phyloP scores from a whole-genome alignment of 2,113 vertebrate genomes.

The Percopsis transmontana region DNA sequence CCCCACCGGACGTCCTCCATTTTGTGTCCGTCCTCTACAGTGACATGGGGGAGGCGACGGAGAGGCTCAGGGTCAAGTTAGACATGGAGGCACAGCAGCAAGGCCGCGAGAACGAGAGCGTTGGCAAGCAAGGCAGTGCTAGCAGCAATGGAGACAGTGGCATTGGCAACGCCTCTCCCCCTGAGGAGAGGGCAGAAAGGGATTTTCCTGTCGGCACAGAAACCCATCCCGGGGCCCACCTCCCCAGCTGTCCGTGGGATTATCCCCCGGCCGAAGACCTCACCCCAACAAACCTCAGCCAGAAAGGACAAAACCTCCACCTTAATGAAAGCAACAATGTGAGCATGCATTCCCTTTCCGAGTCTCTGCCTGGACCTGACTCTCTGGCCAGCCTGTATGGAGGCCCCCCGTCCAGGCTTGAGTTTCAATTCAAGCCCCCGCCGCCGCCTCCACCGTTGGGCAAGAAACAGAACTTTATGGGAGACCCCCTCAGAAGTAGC shows the following conservation, averaged over 20 bases:
- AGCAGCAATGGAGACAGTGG: slow-evolving; percentile 94
- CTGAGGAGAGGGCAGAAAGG: slow-evolving; percentile 85
- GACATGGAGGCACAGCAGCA: slow-evolving; percentile 84
- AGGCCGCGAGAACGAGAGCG: slow-evolving; percentile 78
- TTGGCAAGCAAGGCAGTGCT: slow-evolving; percentile 75
- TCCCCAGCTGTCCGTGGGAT: slow-evolving; percentile 82
- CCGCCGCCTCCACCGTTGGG: slow-evolving; percentile 72
- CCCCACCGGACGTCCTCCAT: slow-evolving; percentile 87
- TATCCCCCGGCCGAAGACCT: slow-evolving; percentile 69
- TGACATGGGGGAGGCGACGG: slow-evolving; percentile 90
- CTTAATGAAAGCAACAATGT: slow-evolving; percentile 42
- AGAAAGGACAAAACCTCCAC: slow-evolving; percentile 58
- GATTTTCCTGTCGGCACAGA: slow-evolving; percentile 86
- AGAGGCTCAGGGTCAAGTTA: slow-evolving; percentile 85
- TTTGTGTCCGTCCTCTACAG: slow-evolving; percentile 91
- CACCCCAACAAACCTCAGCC: slow-evolving; percentile 67
- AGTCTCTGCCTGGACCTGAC: slow-evolving; percentile 70
- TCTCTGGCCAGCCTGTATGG: slow-evolving; percentile 66
- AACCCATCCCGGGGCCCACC: slow-evolving; percentile 74
- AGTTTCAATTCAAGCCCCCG: slow-evolving; percentile 79
- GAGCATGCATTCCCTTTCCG: slow-evolving; percentile 68
- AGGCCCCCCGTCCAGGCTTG: slow-evolving; percentile 78
- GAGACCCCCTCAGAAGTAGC: slow-evolving; percentile 59
- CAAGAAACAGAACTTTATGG: slow-evolving; percentile 66
- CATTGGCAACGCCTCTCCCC: slow-evolving; percentile 87